Base-by-base conservation (phyloP, 2,888 invertebrate species). In the Malacosoma neustria region DNA sequence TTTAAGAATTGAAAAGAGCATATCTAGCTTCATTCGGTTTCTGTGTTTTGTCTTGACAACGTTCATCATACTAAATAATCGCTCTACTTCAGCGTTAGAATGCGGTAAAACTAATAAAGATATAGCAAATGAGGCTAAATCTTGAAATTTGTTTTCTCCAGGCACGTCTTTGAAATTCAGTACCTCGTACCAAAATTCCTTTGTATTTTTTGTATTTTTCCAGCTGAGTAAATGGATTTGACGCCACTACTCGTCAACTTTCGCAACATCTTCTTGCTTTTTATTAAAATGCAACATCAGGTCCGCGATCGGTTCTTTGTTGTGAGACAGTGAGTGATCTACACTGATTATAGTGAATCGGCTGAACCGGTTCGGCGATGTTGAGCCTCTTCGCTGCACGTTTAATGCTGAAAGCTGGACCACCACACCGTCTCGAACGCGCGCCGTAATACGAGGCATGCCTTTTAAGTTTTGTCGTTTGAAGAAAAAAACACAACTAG, bases 241-340 rank as follows among this genome's bases (percentile, higher is more conserved):
- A 29, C 33, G 37, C 37, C 37, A 35, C 14, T 40, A 34, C 11
- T 37, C 37, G 11, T 41, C 37, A 3, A 40, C 40, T 40, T 32
- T 40, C n/a, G n/a, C n/a, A n/a, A 15, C 15, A 15, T 15, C 15
- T 15, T 15, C 15, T 15, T 45, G 36, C 53, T 56, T 52, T 41
- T 41, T 48, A 15, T 15, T 15, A 15, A 15, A 15, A 15, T 15
- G 15, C 15, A 15, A 15, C 15, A 15, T 15, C 15, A 15, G 15
- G 15, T 15, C 15, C 15, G 15, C 15, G 15, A 4, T 15, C 15
- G 15, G 15, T 15, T 15, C 15, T 15, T 15, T 15, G 15, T 15
- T 15, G 15, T 15, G 15, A 15, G 15, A 15, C 15, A 15, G 15
- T 15, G 15, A 15, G 15, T 15, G 15, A 15, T 15, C 15, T 15